A percentile compares a stretch with the other conserved stretches of the same genome.
Conservation (phyloP, 2,888 invertebrate genomes). For the Metacarcinus magister region DNA sequence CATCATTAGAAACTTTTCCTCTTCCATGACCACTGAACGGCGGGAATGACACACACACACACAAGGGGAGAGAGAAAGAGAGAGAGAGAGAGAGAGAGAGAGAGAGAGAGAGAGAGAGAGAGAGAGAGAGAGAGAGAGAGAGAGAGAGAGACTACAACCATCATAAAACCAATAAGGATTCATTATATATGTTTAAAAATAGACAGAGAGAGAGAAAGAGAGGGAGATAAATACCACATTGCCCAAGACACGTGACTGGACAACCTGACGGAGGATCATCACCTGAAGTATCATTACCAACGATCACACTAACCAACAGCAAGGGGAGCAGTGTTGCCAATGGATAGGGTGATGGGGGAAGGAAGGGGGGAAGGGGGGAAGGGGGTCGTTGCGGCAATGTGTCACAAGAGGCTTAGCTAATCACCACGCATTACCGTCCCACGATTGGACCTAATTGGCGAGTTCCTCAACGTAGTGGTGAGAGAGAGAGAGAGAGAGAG, state of each 20-base stretch:
- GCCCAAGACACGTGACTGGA: not conserved
- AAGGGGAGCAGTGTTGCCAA: no score
- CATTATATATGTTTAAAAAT: no score
- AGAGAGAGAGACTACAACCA: not conserved
- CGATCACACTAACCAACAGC: not conserved
- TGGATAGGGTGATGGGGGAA: not conserved
- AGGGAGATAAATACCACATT: not conserved
- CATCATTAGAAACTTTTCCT: no score
- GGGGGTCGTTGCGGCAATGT: not conserved
- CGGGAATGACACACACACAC: no score
- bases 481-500: slow-evolving; percentile 1
- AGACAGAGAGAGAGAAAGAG: no score
- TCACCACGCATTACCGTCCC: not conserved
- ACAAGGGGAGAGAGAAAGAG: not conserved
- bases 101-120: not conserved
- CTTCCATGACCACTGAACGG: no score
- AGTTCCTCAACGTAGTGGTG: not conserved
- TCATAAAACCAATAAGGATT: no score
- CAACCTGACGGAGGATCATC: not conserved
- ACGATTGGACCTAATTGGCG: not conserved
- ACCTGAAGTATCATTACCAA: not conserved
- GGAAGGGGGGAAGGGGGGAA: no score
- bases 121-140: not conserved
- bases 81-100: not conserved
- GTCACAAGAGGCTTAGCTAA: slow-evolving; percentile 5